Base-by-base conservation (phyloP, 1,140 invertebrate species). In the Ditylenchus dipsaci region DNA sequence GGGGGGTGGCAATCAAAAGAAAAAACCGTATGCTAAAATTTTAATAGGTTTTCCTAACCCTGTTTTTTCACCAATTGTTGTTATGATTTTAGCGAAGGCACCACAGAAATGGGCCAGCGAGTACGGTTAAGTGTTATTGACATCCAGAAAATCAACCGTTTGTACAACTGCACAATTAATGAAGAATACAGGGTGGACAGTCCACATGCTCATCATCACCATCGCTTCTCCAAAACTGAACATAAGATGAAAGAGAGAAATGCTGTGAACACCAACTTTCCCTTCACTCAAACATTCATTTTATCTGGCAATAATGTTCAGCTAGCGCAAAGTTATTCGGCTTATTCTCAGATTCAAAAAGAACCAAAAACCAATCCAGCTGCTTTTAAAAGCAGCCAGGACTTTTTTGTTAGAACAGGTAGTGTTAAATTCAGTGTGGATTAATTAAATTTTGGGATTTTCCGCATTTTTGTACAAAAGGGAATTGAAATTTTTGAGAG, bases 161-260 rank as follows among this genome's bases (percentile, higher is more conserved):
- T 56, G n/a, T 72, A 72, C 43, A 72, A 72, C 30, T 72, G 69
- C 30, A 42, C 69, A n/a, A 30, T 1, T n/a, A 23, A 23, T 26
- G 49, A 3, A 38, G 33, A 38, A 5, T 11, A 3, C 3, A 38
- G 11, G 11, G 11, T 11, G 3, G 33, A 3, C 33, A 38, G 33
- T 5, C 33, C 33, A 38, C 33, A n/a, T n/a, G n/a, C n/a, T n/a
- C n/a, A 38, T 38, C 33, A 38, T 11, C 33, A 38, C 3, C 33
- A 38, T 11, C 33, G 33, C 3, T 38, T 5, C 11, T 11, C 33
- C 3, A 5, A 3, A 38, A 11, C 11, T 5, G 33, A 11, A 38
- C 33, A 11, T 5, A 3, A 11, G 11, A 38, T 57, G 3, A 3
- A 29, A 11, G 53, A 57, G 21, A 23, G 21, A 26, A 23, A 29